Base-by-base conservation (phyloP, 1,140 invertebrate genomes). In the Hycleus phaleratus region DNA sequence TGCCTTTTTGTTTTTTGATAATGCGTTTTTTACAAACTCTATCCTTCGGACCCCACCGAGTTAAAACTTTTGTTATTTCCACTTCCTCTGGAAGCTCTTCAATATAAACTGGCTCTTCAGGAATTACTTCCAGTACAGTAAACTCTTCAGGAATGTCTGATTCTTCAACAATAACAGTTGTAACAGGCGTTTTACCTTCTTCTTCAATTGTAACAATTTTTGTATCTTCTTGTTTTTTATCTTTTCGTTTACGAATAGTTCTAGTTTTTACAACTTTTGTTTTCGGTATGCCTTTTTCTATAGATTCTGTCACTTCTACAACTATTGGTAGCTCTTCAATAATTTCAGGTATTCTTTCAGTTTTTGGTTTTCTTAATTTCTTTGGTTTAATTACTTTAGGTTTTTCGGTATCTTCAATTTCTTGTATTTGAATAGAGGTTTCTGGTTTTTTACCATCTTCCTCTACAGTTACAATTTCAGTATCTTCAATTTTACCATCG, bases 1-100 rank as follows among this genome's bases (percentile, higher is more conserved):
- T 74, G 64, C 67, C 68, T 54, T 68, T 74, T 10, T 67, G 49
- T 10, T 67, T 46, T 56, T 76, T 66, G 39, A 71, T 77, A 32
- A 32, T 7, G 11, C 62, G 74, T 47, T 73, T 63, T 57, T 68
- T 67, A 32, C 32, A 32, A 7, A 32, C 32, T 32, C 32, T 32
- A 32, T 32, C 32, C 7, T 32, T 32, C 32, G 32, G 32, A 32
- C 32, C 32, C 32, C 32, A 32, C 7, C 32, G 4, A 32, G 32
- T 32, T 32, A 32, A 32, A 7, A 32, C 32, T 32, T 32, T 32
- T 32, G 4, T 4, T 5, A 32, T 7, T 32, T 32, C 32, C 7
- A 71, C 47, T 56, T 74, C 71, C n/a, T 75, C 65, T 6, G 65
- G 65, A 10, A 73, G 63, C 47, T 71, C 68, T 67, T 75, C 69